Conservation (phyloP, 2,113 vertebrate species). For the Callocephalon fimbriatum region DNA sequence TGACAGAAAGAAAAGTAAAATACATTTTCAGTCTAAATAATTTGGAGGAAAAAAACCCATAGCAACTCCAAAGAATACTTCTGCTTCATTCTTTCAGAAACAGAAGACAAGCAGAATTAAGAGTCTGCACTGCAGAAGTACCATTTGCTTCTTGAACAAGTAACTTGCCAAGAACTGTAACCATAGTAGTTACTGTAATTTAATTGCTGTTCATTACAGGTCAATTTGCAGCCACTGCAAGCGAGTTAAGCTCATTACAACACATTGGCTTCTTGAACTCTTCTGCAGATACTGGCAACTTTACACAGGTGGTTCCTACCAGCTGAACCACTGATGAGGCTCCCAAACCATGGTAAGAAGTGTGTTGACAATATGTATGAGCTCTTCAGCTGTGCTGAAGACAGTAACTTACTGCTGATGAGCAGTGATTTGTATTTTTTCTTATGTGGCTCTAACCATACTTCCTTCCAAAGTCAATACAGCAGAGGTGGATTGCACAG, state of each 20-base stretch:
- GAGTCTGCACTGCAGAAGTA: background rate
- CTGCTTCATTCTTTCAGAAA: background rate
- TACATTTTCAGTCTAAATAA: background rate
- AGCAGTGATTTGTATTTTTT: background rate
- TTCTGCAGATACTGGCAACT: background rate
- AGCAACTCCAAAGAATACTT: background rate
- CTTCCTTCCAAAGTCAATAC: background rate
- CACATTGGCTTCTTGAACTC: background rate
- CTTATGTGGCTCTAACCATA: background rate
- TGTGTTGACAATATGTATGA: fast-evolving
- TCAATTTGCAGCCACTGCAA: background rate
- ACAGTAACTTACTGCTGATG: background rate
- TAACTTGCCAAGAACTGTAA: background rate
- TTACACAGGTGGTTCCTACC: background rate
- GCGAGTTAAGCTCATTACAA: background rate
- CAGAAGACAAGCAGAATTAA: background rate
- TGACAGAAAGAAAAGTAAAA: background rate
- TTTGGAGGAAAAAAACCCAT: background rate
- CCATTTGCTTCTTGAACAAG: background rate
- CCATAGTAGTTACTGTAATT: background rate
- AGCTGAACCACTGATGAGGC: background rate
- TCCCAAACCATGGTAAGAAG: background rate
- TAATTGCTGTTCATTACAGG: background rate
- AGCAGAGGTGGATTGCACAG: background rate
- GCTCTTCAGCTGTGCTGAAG: background rate